Conservation (phyloP, 2,888 invertebrate species). For the Netelia fuscicornis region DNA sequence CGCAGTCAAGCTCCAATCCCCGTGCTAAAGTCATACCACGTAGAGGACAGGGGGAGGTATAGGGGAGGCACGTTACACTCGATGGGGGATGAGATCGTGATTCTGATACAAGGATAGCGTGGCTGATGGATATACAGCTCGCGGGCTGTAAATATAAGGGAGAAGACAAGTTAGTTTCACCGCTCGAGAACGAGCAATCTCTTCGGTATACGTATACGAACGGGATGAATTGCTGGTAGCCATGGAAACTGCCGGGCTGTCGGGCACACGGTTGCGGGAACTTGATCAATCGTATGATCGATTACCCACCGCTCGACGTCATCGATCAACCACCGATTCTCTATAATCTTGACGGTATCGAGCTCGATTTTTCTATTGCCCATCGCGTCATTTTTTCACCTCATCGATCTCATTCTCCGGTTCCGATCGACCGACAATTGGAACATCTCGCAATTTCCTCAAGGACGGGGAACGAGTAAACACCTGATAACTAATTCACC, state of each 20-base stretch:
- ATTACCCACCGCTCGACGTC: background rate
- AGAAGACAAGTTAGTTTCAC: slow-evolving; percentile 26
- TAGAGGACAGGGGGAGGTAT: background rate
- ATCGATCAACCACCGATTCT: background rate
- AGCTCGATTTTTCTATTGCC: background rate
- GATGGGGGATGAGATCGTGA: background rate
- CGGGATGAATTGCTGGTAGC: slow-evolving; percentile 54
- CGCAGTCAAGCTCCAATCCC: background rate
- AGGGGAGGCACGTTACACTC: background rate
- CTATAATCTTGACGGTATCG: background rate
- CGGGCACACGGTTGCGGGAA: slow-evolving; percentile 38
- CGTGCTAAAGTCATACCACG: background rate
- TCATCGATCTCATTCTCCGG: background rate
- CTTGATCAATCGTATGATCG: slow-evolving; percentile 59
- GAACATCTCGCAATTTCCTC: no score
- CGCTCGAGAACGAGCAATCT: slow-evolving; percentile 34
- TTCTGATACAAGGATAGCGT: background rate
- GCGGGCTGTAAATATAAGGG: slow-evolving; percentile 37
- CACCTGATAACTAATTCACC: no score
- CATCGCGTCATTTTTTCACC: background rate
- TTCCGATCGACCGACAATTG: no score
- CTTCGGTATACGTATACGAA: slow-evolving; percentile 20
- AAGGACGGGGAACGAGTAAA: no score
- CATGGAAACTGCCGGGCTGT: slow-evolving; percentile 59
- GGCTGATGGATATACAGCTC: slow-evolving; percentile 62